phyloP scores from a whole-genome alignment of 2,113 vertebrate genomes.

The Dipodomys spectabilis region DNA sequence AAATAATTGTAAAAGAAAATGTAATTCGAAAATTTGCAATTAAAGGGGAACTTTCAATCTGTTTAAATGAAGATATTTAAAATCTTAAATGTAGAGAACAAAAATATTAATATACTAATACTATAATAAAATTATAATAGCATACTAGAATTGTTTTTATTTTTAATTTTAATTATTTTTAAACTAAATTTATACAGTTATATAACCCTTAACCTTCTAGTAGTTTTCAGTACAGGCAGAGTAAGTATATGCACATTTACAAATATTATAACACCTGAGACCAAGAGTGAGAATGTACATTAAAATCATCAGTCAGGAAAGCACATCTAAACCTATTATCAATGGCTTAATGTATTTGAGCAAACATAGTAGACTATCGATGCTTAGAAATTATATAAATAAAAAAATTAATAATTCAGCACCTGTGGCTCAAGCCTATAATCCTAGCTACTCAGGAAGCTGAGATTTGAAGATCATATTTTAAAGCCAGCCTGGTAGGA shows the following conservation, averaged over 20 bases:
- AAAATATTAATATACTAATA: too few species aligned
- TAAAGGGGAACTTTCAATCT: too few species aligned
- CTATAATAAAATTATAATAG: too few species aligned
- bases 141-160: too few species aligned
- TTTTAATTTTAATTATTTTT: background rate
- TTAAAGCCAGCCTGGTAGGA: too few species aligned
- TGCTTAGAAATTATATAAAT: background rate
- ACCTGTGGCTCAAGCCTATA: too few species aligned
- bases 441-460: too few species aligned
- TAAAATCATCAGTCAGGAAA: constrained; percentile 22
- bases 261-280: background rate
- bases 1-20: too few species aligned
- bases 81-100: too few species aligned
- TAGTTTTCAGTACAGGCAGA: background rate
- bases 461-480: too few species aligned
- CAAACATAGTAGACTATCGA: background rate
- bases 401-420: background rate
- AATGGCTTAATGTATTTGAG: background rate
- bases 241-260: background rate
- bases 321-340: background rate
- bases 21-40: too few species aligned
- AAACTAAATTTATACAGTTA: background rate
- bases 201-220: background rate
- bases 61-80: too few species aligned
- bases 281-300: constrained; percentile 7